Conservation (phyloP, 2,797 vertebrate species). For the Gymnodraco acuticeps region DNA sequence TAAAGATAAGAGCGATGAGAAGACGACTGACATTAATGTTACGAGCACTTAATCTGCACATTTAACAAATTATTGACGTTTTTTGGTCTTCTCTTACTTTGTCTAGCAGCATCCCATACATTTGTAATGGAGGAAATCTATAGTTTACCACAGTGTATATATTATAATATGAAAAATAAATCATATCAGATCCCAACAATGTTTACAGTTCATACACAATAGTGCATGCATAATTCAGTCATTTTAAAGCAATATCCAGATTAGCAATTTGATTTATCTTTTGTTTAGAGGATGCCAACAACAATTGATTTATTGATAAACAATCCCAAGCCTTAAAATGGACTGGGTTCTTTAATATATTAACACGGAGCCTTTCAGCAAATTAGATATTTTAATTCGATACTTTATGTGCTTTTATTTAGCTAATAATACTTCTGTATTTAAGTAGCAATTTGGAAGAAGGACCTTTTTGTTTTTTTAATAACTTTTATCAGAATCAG, state of each 20-base stretch:
- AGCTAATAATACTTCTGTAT: too few species aligned
- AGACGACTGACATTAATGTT: background rate
- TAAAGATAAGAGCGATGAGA: background rate
- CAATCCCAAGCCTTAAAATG: slow-evolving; percentile 4
- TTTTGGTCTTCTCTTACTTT: background rate
- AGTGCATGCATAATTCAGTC: too few species aligned
- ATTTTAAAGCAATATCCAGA: background rate
- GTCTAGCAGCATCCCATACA: too few species aligned
- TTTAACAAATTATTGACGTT: background rate
- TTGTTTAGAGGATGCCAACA: background rate
- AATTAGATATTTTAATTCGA: too few species aligned
- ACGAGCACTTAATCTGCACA: background rate
- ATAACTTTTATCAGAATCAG: too few species aligned
- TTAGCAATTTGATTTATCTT: background rate
- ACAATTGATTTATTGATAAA: slow-evolving; percentile 21
- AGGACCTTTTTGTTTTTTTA: too few species aligned
- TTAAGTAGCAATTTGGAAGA: too few species aligned
- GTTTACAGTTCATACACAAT: too few species aligned
- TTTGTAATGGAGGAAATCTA: background rate
- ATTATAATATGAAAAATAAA: too few species aligned
- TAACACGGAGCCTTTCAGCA: too few species aligned
- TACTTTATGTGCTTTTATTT: too few species aligned
- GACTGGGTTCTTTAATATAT: background rate
- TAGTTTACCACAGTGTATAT: background rate
- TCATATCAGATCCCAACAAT: too few species aligned